Evolutionary conservation across 2,888 invertebrate species (phyloP), one percentile per base, ranked within the genome.

Genomic region (Lasioglossum vierecki): DNA sequence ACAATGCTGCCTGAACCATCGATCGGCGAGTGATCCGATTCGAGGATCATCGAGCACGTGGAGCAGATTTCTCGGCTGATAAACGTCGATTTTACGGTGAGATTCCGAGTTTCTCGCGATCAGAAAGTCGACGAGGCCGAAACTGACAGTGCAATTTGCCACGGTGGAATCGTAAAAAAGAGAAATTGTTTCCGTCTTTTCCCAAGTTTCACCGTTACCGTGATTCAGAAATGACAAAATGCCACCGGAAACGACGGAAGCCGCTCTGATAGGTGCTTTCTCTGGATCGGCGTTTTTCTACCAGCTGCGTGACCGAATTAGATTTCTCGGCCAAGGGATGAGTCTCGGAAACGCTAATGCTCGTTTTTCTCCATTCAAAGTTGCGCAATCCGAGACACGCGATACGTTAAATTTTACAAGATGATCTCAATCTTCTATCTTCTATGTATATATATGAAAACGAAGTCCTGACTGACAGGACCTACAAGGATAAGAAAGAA

Each of bases 171-270:
- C 77, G 68, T 70, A 86, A 88, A 80, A 63, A 49, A 66, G 82
- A 82, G 89, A 87, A 90, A 90, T 89, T 76, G 79, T 41, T 82
- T 85, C 80, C 87, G 75, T 70, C 66, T 77, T 87, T 70, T 26
- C n/a, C 18, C 77, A 79, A 76, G 84, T 89, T 89, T 87, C 87
- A 83, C 86, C 82, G 79, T 75, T 76, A 79, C 73, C 72, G 79
- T 82, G 86, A 87, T 88, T 85, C 85, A 76, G 84, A 86, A 88
- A 88, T 80, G 88, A 85, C 86, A 85, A 88, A 89, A 90, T 80
- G 76, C 82, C 83, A 75, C 77, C 84, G 88, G 87, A 88, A 91
- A 84, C 81, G 74, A 53, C 63, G 73, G 60, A 41, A 66, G 70
- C 79, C 76, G 66, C 49, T 81, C n/a, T 11, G 90, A 89, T 88